These are phyloP conservation scores for Tychaedon coryphoeus DNA, from an alignment of 2,113 vertebrate genomes.

Conservation along the genomic window DNA sequence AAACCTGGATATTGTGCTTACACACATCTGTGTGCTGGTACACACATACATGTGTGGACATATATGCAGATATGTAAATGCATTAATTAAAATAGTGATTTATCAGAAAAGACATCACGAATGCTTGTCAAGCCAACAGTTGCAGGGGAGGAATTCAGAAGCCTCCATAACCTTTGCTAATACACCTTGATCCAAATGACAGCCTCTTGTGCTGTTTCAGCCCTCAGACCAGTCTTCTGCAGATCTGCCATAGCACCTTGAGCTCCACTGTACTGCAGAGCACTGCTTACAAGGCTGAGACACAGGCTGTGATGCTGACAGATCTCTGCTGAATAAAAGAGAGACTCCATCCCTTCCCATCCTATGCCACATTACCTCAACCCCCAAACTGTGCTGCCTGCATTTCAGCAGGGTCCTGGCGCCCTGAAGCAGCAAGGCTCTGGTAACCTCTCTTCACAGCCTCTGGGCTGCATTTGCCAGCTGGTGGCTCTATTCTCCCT, in stretches of 20 bases:
- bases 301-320: not conserved
- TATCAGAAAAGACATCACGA: not conserved
- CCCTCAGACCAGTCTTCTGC: not conserved
- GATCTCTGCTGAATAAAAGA: not conserved
- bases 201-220: not conserved
- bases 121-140: not conserved
- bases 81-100: not conserved
- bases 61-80: not conserved
- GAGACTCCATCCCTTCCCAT: not conserved
- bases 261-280: not conserved
- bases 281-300: not conserved
- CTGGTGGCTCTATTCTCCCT: conserved; percentile 12
- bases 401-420: not conserved
- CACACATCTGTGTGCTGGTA: not conserved
- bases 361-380: not conserved
- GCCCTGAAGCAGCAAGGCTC: not conserved
- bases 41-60: not conserved
- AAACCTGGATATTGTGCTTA: not conserved
- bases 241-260: not conserved
- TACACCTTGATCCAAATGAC: not conserved
- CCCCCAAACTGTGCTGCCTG: not conserved
- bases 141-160: not conserved
- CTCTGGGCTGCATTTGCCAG: not conserved
- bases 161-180: not conserved
- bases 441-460: not conserved